Conservation (phyloP, 2,888 invertebrate genomes). For the Neoitamus cyanurus region DNA sequence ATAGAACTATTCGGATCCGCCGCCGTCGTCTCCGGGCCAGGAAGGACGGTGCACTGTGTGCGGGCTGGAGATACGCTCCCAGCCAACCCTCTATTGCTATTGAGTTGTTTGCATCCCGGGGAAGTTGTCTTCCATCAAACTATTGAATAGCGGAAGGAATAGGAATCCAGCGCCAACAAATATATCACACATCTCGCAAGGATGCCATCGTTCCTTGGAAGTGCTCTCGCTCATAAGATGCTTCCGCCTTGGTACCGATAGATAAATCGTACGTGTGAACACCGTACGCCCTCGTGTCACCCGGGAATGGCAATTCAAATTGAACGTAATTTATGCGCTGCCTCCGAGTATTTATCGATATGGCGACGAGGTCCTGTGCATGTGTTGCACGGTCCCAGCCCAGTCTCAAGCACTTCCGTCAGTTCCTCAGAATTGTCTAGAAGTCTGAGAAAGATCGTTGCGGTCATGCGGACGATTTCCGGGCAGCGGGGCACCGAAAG, state of each 20-base stretch:
- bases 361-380: neutral
- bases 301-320: slow-evolving; percentile 49
- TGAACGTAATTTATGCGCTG: slow-evolving; percentile 50
- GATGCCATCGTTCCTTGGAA: neutral
- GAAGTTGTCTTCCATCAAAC: slow-evolving; percentile 34
- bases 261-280: slow-evolving; percentile 50
- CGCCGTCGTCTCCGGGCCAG: neutral
- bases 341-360: slow-evolving; percentile 48
- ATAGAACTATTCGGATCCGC: slow-evolving; percentile 30
- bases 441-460: neutral
- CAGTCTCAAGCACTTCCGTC: neutral
- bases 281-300: slow-evolving; percentile 47
- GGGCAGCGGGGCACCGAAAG: neutral
- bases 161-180: slow-evolving; percentile 31
- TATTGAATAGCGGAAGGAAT: slow-evolving; percentile 42
- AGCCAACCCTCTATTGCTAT: neutral
- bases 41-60: neutral
- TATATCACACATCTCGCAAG: slow-evolving; percentile 28
- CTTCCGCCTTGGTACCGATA: slow-evolving; percentile 43
- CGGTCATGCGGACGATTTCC: neutral
- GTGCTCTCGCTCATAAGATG: neutral
- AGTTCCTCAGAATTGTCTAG: neutral
- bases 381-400: neutral
- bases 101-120: slow-evolving; percentile 34
- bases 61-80: neutral